Conservation (phyloP, 2,888 invertebrate genomes). For the Microctonus aethiopoides region DNA sequence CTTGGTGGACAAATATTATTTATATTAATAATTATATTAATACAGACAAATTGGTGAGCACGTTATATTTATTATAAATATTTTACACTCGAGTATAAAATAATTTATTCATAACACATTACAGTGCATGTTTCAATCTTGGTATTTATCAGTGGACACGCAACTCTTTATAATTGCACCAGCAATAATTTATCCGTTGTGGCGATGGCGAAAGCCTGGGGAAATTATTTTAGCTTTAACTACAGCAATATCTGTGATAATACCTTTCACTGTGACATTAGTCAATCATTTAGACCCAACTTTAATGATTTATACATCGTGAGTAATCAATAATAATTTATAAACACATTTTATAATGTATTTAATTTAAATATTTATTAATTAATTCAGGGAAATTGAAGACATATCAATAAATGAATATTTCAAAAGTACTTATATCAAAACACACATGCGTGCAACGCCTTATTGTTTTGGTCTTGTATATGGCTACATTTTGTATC, state of each 20-base stretch:
- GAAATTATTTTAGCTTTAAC: slow-evolving; percentile 68
- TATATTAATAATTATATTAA: slow-evolving; percentile 81
- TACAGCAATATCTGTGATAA: slow-evolving; percentile 68
- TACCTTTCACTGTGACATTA: slow-evolving; percentile 74
- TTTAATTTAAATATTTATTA: slow-evolving; percentile 31
- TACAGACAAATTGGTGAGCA: slow-evolving; percentile 72
- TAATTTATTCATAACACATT: slow-evolving; percentile 48
- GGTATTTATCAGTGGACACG: slow-evolving; percentile 76
- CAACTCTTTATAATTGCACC: slow-evolving; percentile 77
- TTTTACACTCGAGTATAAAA: background rate
- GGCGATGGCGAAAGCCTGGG: slow-evolving; percentile 74
- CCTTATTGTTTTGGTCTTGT: slow-evolving; percentile 77
- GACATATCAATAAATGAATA: slow-evolving; percentile 75
- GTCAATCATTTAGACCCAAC: slow-evolving; percentile 75
- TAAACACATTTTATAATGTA: no score
- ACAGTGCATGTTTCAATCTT: slow-evolving; percentile 81
- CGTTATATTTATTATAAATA: background rate
- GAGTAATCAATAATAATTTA: slow-evolving; percentile 76
- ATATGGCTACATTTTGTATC: slow-evolving; percentile 75
- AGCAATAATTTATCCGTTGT: slow-evolving; percentile 76
- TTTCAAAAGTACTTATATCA: slow-evolving; percentile 76
- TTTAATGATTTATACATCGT: slow-evolving; percentile 72
- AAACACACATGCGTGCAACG: slow-evolving; percentile 80
- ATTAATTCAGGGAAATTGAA: slow-evolving; percentile 71
- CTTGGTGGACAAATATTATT: slow-evolving; percentile 81